Evolutionary conservation across 2,888 invertebrate species (phyloP).

Genomic region (Tetropium fuscum): DNA sequence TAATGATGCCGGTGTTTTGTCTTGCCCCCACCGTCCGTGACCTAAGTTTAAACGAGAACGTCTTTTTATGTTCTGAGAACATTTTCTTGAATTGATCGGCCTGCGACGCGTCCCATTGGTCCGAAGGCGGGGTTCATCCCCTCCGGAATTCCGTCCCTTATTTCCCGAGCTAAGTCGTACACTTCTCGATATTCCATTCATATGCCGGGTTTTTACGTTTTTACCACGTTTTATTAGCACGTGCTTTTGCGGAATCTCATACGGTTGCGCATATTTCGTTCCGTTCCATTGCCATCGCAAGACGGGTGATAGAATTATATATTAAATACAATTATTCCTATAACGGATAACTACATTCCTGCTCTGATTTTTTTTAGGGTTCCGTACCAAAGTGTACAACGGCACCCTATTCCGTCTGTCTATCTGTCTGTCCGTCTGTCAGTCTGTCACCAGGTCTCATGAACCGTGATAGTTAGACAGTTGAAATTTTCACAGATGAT

Average conservation of each 20-base stretch:
- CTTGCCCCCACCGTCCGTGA: constrained; percentile 52
- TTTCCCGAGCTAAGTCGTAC: constrained; percentile 35
- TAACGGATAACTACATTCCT: too few species aligned
- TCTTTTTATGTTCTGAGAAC: constrained; percentile 67
- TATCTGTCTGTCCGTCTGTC: too few species aligned
- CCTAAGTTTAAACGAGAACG: constrained; percentile 64
- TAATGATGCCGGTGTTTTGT: constrained; percentile 66
- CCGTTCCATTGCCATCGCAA: too few species aligned
- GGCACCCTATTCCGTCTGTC: too few species aligned
- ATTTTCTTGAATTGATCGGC: constrained; percentile 66
- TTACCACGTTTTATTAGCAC: constrained; percentile 54
- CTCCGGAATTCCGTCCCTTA: constrained; percentile 54
- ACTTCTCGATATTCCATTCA: constrained; percentile 55
- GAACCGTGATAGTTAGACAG: too few species aligned
- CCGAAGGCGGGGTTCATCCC: constrained; percentile 62
- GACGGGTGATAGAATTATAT: too few species aligned
- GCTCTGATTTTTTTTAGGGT: too few species aligned
- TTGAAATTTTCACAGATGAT: too few species aligned
- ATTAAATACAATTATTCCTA: too few species aligned
- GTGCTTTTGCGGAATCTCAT: constrained; percentile 52
- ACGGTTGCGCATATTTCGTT: constrained; percentile 51
- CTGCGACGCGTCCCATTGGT: constrained; percentile 60
- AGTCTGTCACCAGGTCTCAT: too few species aligned
- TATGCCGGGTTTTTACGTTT: constrained; percentile 50
- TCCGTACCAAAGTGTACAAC: too few species aligned